A percentile compares a stretch with the other conserved stretches of the same genome.
Evolutionary conservation across 2,888 invertebrate species (phyloP).

Genomic region (Hydrotaea cyrtoneurina): DNA sequence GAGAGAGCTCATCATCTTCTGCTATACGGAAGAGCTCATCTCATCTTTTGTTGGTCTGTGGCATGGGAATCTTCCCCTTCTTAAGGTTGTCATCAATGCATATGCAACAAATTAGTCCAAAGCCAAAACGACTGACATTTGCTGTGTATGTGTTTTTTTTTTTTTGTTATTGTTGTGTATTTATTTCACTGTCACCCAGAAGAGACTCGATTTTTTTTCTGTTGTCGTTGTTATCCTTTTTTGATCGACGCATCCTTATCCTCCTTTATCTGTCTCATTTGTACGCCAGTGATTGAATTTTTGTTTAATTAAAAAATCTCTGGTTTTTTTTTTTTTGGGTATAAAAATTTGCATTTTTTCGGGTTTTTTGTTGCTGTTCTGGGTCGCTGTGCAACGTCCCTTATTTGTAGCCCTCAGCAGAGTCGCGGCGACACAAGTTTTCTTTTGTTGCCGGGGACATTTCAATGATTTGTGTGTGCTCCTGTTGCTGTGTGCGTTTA

Average conservation of each 20-base stretch:
- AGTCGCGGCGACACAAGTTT: background rate
- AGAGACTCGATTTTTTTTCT: slow-evolving; percentile 36
- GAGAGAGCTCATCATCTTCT: no score
- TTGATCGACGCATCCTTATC: slow-evolving; percentile 50
- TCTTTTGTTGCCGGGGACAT: background rate
- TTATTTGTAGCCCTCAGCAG: background rate
- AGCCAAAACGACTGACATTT: background rate
- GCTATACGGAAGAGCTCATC: no score
- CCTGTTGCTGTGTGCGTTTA: background rate
- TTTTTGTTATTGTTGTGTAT: slow-evolving; percentile 12
- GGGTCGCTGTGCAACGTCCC: background rate
- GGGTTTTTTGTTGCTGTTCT: background rate
- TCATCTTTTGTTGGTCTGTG: no score
- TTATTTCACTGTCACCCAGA: slow-evolving; percentile 45
- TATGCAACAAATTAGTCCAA: slow-evolving; percentile 12
- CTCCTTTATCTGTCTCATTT: slow-evolving; percentile 64
- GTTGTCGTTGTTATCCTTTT: slow-evolving; percentile 17
- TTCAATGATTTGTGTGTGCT: no score
- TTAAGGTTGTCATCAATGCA: background rate
- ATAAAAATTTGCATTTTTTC: slow-evolving; percentile 35
- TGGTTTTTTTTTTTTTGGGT: slow-evolving; percentile 19
- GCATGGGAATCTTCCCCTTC: background rate
- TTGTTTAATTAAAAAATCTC: slow-evolving; percentile 13
- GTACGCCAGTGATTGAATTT: slow-evolving; percentile 36
- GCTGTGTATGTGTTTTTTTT: background rate